These are phyloP conservation scores for Eilema sororculum DNA, from an alignment of 2,888 invertebrate species.

Conservation along the genomic window DNA sequence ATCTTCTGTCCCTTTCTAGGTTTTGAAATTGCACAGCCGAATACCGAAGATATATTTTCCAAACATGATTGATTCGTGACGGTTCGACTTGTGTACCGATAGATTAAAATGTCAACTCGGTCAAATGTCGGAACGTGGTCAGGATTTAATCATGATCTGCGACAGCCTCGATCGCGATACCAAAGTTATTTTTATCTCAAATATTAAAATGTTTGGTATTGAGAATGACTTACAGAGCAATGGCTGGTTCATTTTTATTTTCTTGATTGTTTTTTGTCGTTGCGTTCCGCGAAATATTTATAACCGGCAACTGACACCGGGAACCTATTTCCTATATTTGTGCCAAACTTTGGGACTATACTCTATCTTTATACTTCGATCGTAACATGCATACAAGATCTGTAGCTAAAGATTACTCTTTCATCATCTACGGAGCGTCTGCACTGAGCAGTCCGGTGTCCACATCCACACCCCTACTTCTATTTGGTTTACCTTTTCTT, in stretches of 20 bases:
- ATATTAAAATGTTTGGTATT: neutral
- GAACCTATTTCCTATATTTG: too few relatives aligned
- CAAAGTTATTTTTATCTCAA: neutral
- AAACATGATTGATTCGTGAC: neutral
- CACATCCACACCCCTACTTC: too few relatives aligned
- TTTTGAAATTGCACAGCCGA: too few relatives aligned
- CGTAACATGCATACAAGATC: too few relatives aligned
- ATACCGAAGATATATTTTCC: neutral
- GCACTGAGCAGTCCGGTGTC: too few relatives aligned
- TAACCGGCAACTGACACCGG: too few relatives aligned
- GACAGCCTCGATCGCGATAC: neutral
- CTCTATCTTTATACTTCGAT: too few relatives aligned
- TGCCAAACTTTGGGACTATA: too few relatives aligned
- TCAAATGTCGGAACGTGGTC: neutral
- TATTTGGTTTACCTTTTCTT: too few relatives aligned
- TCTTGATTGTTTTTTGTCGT: neutral
- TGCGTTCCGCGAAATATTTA: neutral
- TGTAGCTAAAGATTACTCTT: too few relatives aligned
- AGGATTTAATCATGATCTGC: neutral
- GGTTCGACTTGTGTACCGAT: neutral
- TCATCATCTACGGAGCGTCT: too few relatives aligned
- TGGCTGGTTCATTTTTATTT: neutral
- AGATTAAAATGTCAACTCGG: neutral
- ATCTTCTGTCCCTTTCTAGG: too few relatives aligned
- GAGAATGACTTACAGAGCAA: neutral